These are phyloP conservation scores for Orthonevra nobilis DNA, from an alignment of 2,888 invertebrate genomes.

Conservation along the genomic window DNA sequence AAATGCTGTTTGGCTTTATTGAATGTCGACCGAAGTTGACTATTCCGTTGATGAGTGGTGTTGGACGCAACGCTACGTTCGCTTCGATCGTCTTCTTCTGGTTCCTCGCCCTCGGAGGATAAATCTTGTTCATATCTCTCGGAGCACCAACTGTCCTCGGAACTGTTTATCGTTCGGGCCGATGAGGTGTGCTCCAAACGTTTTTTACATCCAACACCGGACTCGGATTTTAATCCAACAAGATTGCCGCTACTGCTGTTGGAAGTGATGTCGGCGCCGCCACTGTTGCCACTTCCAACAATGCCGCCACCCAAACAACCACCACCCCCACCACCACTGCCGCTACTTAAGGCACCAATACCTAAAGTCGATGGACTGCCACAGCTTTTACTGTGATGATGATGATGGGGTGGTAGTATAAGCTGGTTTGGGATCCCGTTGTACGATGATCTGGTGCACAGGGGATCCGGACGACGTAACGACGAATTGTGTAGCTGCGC, in stretches of 20 bases:
- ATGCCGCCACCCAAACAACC: conserved; percentile 60
- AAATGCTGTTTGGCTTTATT: conserved; percentile 91
- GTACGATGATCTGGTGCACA: conserved; percentile 72
- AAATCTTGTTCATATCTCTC: conserved; percentile 72
- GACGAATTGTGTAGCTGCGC: conserved; percentile 77
- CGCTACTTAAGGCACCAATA: conserved; percentile 50
- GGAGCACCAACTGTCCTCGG: conserved; percentile 85
- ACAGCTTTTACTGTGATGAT: conserved; percentile 72
- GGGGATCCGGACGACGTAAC: conserved; percentile 76
- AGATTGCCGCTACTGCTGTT: conserved; percentile 46
- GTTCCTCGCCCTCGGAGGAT: conserved; percentile 82
- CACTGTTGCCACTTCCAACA: conserved; percentile 70
- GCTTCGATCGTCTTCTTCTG: conserved; percentile 73
- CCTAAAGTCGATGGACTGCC: conserved; percentile 61
- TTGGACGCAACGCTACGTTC: conserved; percentile 76
- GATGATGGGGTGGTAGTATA: conserved; percentile 74
- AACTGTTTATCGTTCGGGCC: conserved; percentile 79
- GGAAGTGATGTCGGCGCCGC: conserved; percentile 63
- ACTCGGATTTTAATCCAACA: conserved; percentile 79
- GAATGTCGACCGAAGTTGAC: conserved; percentile 89
- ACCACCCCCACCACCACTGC: conserved; percentile 31
- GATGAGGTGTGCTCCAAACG: conserved; percentile 74
- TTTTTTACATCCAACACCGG: conserved; percentile 66
- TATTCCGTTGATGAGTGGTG: conserved; percentile 83
- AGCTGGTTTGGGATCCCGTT: conserved; percentile 73